Base-by-base conservation (phyloP, 2,797 vertebrate species). In the Gymnoscopelus microlampas region DNA sequence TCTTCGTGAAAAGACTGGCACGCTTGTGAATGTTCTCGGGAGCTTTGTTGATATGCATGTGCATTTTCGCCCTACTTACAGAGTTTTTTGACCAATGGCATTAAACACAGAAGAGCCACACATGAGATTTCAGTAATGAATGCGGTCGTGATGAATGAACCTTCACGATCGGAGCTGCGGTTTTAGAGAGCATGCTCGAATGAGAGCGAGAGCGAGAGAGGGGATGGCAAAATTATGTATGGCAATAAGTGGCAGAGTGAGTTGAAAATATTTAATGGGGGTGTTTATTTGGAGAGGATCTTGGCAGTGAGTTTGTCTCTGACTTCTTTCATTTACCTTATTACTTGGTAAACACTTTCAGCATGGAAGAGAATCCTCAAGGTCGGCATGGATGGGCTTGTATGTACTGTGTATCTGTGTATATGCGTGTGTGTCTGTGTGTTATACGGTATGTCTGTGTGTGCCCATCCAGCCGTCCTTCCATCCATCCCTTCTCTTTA, bases 271-370 rank as follows among this genome's bases (percentile, higher is more conserved):
- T 79, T 85, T 81, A 80, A 90, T 71, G 68, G 70, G 66, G 66
- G 35, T 84, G 83, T 86, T 88, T 90, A 87, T 87, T 88, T 83
- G 72, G 69, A 76, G 65, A 77, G 61, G 70, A 77, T 77, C 71
- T 86, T 86, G 81, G 82, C 89, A 87, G 73, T 0, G 35, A 68
- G 70, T 66, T 12, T 48, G 51, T 70, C 64, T 70, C 79, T 66
- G 85, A 86, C 83, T 88, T 82, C 77, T 88, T 83, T 88, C 76
- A 74, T 78, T 85, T 49, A 53, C 82, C 55, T 76, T 80, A 83
- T 89, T 84, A 72, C 79, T 86, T 75, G 59, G 79, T 81, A 89
- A 91, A 90, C 77, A 83, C 67, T 81, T 88, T 73, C 72, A 68
- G 72, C 66, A 47, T 71, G 67, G 68, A 81, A 62, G 82, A 85